phyloP scores from a whole-genome alignment of 2,113 vertebrate genomes.

The Cheilinus undulatus region DNA sequence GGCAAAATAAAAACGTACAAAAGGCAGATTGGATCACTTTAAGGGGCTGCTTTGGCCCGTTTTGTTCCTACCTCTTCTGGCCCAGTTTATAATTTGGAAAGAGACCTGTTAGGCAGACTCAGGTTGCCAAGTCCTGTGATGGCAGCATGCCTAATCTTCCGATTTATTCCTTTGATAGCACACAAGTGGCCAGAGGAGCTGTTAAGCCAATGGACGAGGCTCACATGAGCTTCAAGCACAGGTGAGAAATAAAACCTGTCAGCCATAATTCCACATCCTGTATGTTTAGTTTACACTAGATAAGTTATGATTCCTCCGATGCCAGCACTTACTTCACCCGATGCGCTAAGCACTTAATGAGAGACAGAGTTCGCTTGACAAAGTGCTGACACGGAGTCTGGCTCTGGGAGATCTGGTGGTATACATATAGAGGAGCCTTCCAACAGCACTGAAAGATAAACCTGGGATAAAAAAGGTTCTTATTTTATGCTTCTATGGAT shows the following conservation, averaged over 20 bases:
- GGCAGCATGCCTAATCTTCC: conserved; percentile 53
- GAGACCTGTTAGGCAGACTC: conserved; percentile 31
- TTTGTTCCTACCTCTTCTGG: conserved; percentile 15
- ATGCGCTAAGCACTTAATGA: conserved; percentile 62
- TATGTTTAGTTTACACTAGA: conserved; percentile 46
- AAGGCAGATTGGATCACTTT: conserved; percentile 39
- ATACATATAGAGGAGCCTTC: conserved; percentile 11
- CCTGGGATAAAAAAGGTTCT: conserved; percentile 29
- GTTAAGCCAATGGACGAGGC: conserved; percentile 42
- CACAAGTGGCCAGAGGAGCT: conserved; percentile 57
- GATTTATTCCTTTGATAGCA: conserved; percentile 53
- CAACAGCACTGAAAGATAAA: conserved; percentile 39
- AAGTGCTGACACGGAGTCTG: conserved; percentile 51
- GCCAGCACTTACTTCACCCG: conserved; percentile 67
- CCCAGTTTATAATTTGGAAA: conserved; percentile 54
- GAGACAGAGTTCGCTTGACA: conserved; percentile 59
- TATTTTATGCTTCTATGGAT: conserved; percentile 12
- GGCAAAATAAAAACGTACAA: conserved; percentile 13
- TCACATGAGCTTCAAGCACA: conserved; percentile 41
- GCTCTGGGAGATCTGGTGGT: conserved; percentile 45
- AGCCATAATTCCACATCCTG: conserved; percentile 47
- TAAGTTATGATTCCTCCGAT: conserved; percentile 50
- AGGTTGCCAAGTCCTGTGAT: conserved; percentile 54
- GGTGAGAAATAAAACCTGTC: conserved; percentile 66
- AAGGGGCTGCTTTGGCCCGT: conserved; percentile 11